Conservation (phyloP, 2,888 invertebrate genomes). For the Emmelina monodactyla region DNA sequence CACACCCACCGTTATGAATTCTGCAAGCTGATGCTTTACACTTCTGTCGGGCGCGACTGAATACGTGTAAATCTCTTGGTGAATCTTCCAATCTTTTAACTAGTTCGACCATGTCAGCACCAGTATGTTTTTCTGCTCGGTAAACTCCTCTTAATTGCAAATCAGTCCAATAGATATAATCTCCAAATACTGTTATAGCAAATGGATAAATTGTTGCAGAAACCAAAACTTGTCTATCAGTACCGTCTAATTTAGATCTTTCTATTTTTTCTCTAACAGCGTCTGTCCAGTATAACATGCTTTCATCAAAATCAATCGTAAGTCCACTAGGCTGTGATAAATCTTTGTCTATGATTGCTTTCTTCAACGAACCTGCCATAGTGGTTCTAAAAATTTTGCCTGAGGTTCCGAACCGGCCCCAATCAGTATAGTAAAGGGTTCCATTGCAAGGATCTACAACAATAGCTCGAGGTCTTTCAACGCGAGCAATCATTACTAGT, state of each 20-base stretch:
- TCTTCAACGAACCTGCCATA: slow-evolving; percentile 93
- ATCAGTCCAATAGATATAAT: slow-evolving; percentile 97
- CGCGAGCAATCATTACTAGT: slow-evolving; percentile 90
- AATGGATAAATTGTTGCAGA: slow-evolving; percentile 95
- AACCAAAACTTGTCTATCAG: slow-evolving; percentile 82
- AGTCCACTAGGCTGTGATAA: slow-evolving; percentile 95
- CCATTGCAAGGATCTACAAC: slow-evolving; percentile 97
- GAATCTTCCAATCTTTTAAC: slow-evolving; percentile 92
- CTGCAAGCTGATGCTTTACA: slow-evolving; percentile 85
- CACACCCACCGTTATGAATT: slow-evolving; percentile 95
- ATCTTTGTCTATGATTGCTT: slow-evolving; percentile 87
- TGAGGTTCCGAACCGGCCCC: slow-evolving; percentile 91
- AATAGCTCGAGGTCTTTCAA: slow-evolving; percentile 92
- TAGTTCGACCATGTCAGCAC: slow-evolving; percentile 92
- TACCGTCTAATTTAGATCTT: slow-evolving; percentile 86
- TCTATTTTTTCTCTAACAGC: slow-evolving; percentile 96
- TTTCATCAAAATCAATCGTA: slow-evolving; percentile 94
- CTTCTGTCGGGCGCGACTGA: slow-evolving; percentile 77
- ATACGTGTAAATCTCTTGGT: slow-evolving; percentile 91
- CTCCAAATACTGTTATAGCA: slow-evolving; percentile 88
- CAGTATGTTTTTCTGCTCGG: slow-evolving; percentile 96
- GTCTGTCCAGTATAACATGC: slow-evolving; percentile 96
- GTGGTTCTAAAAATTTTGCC: slow-evolving; percentile 95
- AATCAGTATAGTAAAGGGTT: slow-evolving; percentile 93
- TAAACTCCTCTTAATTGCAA: slow-evolving; percentile 92